Conservation (phyloP, 1,140 invertebrate genomes). For the Drosophila biarmipes region DNA sequence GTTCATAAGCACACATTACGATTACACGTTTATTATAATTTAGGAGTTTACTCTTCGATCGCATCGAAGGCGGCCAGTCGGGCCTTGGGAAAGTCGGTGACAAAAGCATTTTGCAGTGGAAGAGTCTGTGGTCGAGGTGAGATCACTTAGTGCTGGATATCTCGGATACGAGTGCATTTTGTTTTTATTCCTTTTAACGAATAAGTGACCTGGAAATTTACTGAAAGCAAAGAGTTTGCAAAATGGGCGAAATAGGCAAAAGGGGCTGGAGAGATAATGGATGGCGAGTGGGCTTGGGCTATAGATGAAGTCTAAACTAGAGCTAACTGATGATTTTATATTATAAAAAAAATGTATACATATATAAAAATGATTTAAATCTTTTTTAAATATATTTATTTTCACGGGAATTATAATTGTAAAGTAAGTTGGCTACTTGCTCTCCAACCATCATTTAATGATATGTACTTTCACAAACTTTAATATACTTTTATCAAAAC, state of each 20-base stretch:
- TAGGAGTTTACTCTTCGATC: slow-evolving; percentile 68
- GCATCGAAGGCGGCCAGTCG: slow-evolving; percentile 26
- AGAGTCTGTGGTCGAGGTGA: slow-evolving; percentile 1
- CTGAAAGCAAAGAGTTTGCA: slow-evolving; percentile 12
- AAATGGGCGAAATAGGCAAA: slow-evolving; percentile 25
- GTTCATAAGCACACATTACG: slow-evolving; percentile 84
- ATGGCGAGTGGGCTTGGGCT: not conserved
- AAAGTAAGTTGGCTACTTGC: too few species aligned
- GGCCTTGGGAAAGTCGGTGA: slow-evolving; percentile 41
- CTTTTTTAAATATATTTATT: too few species aligned
- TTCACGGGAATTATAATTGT: too few species aligned
- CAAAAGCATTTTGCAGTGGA: slow-evolving; percentile 32
- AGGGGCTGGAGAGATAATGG: slow-evolving; percentile 24
- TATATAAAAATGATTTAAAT: too few species aligned
- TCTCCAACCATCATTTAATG: too few species aligned
- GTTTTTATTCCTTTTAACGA: slow-evolving; percentile 15
- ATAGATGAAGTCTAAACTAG: slow-evolving; percentile 15
- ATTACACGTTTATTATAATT: slow-evolving; percentile 84
- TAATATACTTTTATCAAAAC: too few species aligned
- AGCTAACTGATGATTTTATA: not conserved
- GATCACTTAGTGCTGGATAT: slow-evolving; percentile 38
- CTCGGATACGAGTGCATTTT: slow-evolving; percentile 15
- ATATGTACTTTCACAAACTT: too few species aligned
- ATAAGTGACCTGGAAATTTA: slow-evolving; percentile 17
- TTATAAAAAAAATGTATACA: too few species aligned